These are phyloP conservation scores for Strigops habroptila DNA, from an alignment of 2,113 vertebrate genomes.

Conservation along the genomic window DNA sequence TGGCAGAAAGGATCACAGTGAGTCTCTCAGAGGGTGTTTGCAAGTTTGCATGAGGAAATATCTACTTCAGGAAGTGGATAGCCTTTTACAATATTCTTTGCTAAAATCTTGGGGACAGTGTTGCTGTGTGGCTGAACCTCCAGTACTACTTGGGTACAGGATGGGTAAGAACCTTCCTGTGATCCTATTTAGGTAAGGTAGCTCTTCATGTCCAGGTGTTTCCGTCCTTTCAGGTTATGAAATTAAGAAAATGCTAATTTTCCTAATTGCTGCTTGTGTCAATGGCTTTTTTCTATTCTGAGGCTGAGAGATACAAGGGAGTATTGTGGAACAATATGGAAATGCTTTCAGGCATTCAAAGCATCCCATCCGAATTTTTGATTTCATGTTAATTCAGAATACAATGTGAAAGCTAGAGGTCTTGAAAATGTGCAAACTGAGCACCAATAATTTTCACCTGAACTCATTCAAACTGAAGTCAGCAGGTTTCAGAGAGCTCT, in stretches of 20 bases:
- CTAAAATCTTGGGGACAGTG: neutral
- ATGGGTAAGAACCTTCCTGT: neutral
- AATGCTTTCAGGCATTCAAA: neutral
- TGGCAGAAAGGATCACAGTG: neutral
- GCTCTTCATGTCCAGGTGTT: neutral
- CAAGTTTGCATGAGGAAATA: neutral
- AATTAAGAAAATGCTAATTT: neutral
- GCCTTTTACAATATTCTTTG: neutral
- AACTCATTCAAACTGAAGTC: slow-evolving; percentile 38
- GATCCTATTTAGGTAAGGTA: neutral
- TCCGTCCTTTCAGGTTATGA: neutral
- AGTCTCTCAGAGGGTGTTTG: neutral
- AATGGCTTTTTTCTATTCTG: neutral
- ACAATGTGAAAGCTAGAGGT: slow-evolving; percentile 19
- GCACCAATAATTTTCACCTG: slow-evolving; percentile 21
- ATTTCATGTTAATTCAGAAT: neutral
- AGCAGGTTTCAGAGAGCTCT: slow-evolving; percentile 28
- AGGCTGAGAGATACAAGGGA: neutral
- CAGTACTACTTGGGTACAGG: neutral
- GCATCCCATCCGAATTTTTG: neutral
- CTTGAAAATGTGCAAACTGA: neutral
- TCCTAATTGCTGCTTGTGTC: neutral
- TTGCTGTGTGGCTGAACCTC: neutral
- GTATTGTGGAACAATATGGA: neutral
- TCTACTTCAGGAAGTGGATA: neutral